Conservation (phyloP, 1,140 invertebrate species). For the Ganaspis sp. region DNA sequence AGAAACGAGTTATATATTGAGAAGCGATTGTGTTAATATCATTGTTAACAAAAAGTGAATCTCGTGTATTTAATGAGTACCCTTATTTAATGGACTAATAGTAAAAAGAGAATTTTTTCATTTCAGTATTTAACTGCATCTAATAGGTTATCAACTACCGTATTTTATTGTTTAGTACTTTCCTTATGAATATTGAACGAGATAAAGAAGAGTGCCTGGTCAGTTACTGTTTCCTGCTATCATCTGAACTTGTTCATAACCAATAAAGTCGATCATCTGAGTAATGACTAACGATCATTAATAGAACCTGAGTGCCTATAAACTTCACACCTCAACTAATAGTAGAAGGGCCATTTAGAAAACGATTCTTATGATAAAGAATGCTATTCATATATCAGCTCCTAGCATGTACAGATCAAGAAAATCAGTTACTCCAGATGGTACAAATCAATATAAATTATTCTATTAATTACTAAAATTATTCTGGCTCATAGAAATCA, state of each 20-base stretch:
- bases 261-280: neutral
- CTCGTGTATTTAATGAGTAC: too few species aligned
- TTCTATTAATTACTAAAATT: too few species aligned
- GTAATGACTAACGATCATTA: neutral
- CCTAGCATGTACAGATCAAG: neutral
- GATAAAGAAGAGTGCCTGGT: neutral
- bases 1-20: too few species aligned
- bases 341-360: neutral
- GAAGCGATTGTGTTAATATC: too few species aligned
- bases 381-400: neutral
- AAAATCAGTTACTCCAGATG: neutral
- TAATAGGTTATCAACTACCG: neutral
- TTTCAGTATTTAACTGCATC: neutral
- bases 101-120: neutral
- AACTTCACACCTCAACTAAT: neutral
- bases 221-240: constrained; percentile 22
- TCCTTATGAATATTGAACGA: constrained; percentile 6
- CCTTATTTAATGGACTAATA: too few species aligned
- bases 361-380: neutral
- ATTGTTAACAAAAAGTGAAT: too few species aligned
- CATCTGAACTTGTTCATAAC: neutral
- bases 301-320: neutral
- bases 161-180: constrained; percentile 8
- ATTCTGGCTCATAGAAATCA: too few species aligned
- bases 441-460: too few species aligned